phyloP scores from a whole-genome alignment of 2,888 invertebrate species.

The Alentia gelatinosa region DNA sequence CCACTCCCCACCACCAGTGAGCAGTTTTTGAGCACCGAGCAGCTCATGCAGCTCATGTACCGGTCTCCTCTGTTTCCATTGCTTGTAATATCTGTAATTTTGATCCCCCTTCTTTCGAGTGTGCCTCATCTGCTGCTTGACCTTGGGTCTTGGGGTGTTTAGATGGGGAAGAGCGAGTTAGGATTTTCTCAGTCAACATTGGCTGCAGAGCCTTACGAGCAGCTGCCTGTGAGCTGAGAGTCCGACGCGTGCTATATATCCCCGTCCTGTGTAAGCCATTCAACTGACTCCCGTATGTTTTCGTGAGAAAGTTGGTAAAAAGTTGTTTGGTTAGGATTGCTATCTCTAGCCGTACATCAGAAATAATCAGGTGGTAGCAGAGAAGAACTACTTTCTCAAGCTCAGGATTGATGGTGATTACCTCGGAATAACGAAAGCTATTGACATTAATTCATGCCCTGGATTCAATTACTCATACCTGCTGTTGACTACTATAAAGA shows the following conservation, averaged over 20 bases:
- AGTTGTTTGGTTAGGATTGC: neutral
- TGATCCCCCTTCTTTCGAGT: too few relatives aligned
- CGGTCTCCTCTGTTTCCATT: neutral
- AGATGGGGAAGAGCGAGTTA: neutral
- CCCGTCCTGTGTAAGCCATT: slow-evolving; percentile 1
- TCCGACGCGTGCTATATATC: neutral
- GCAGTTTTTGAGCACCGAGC: neutral
- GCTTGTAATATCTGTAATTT: too few relatives aligned
- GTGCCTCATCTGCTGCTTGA: neutral
- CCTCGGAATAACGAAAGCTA: too few relatives aligned
- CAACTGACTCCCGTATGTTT: neutral
- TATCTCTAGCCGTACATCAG: neutral
- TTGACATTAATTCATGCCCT: neutral
- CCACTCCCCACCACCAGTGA: neutral
- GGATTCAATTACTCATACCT: neutral
- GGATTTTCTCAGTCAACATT: neutral
- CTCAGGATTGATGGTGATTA: too few relatives aligned
- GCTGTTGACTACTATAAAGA: neutral
- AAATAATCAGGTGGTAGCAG: neutral
- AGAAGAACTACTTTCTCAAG: neutral
- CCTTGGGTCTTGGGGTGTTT: neutral
- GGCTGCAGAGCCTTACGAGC: neutral
- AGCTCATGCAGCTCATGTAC: neutral
- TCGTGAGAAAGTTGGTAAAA: neutral
- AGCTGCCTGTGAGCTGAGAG: neutral